Percentiles rank a stretch among this genome's conserved stretches.
Conservation (phyloP, 2,113 vertebrate species). For the Mungos mungo region DNA sequence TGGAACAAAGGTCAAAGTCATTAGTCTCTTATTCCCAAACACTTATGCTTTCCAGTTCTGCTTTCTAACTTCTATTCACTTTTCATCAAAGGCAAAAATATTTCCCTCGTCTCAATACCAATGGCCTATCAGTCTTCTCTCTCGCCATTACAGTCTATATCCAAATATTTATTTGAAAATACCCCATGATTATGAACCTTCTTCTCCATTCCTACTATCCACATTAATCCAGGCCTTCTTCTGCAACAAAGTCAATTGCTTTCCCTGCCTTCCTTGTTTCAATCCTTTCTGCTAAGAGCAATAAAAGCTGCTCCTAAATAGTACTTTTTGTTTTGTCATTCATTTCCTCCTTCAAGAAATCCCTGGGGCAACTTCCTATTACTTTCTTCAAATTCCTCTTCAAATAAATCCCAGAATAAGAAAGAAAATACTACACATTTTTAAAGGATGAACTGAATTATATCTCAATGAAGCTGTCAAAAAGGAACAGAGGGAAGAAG, state of each 20-base stretch:
- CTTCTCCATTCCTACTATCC: not conserved
- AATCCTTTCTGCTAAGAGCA: not conserved
- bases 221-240: not conserved
- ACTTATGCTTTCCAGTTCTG: not conserved
- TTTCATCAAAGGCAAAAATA: not conserved
- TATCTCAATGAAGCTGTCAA: not conserved
- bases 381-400: constrained; percentile 37
- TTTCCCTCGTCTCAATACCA: not conserved
- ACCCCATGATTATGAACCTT: not conserved
- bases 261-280: not conserved
- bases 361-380: not conserved
- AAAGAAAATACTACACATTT: not conserved
- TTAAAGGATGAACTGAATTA: constrained; percentile 13
- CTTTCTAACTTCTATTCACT: not conserved
- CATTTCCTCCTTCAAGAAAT: not conserved
- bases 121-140: not conserved
- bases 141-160: not conserved
- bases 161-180: not conserved
- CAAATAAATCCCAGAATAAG: not conserved
- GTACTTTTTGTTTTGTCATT: not conserved
- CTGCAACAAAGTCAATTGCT: not conserved
- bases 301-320: not conserved
- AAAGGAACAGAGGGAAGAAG: not conserved
- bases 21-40: not conserved
- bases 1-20: not conserved